phyloP scores from a whole-genome alignment of 1,140 invertebrate genomes.

The Papilio helenus region DNA sequence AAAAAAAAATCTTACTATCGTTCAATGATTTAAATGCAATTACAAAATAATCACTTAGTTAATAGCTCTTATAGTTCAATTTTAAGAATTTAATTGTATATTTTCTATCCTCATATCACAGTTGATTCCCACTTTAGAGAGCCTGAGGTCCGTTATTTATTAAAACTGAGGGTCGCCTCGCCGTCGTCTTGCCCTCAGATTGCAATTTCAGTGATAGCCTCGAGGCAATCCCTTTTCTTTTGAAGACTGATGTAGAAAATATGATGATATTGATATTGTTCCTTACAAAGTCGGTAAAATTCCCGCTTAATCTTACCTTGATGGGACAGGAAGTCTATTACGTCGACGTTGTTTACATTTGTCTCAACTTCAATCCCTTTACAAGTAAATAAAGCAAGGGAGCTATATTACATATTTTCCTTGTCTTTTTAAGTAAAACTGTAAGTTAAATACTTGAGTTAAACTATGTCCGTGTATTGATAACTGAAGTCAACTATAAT shows the following conservation, averaged over 20 bases:
- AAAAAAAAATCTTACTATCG: no score
- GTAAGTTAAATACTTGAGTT: background rate
- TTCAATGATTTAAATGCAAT: no score
- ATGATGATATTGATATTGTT: constrained; percentile 40
- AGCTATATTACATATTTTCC: no score
- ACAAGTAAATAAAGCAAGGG: background rate
- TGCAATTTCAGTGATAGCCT: constrained; percentile 40
- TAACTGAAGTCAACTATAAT: no score
- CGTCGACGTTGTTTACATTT: constrained; percentile 19
- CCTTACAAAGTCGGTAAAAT: constrained; percentile 18
- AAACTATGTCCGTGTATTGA: no score
- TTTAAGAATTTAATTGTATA: background rate
- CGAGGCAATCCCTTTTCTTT: constrained; percentile 36
- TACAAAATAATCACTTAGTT: no score
- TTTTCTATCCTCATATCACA: background rate
- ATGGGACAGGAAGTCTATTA: constrained; percentile 13
- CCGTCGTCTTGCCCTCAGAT: constrained; percentile 32
- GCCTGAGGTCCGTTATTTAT: constrained; percentile 38
- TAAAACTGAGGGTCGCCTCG: constrained; percentile 32
- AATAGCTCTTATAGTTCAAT: background rate
- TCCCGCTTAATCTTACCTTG: constrained; percentile 24
- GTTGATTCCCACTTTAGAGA: constrained; percentile 24
- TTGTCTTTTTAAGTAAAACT: no score
- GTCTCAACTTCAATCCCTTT: background rate
- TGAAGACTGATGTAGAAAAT: constrained; percentile 38